Conservation (phyloP, 2,888 invertebrate genomes). For the Drosophila mercatorum region DNA sequence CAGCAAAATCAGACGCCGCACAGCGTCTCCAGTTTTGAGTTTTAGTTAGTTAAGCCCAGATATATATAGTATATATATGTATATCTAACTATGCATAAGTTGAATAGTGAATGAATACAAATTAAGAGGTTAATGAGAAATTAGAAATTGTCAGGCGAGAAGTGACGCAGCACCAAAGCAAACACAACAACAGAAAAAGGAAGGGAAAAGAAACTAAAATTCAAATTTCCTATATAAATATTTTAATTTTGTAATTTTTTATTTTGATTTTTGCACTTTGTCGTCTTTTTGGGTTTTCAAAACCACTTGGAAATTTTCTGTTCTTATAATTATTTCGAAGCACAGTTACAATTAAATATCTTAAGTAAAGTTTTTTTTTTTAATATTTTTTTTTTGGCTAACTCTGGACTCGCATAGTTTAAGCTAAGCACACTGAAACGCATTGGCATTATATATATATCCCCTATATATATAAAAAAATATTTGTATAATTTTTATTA, state of each 20-base stretch:
- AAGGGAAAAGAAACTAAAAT: constrained; percentile 1
- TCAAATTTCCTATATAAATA: background rate
- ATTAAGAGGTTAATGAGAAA: constrained; percentile 27
- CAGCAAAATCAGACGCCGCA: background rate
- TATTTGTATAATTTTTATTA: background rate
- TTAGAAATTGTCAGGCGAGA: constrained; percentile 27
- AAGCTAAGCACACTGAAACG: background rate
- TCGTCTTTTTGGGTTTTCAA: constrained; percentile 27
- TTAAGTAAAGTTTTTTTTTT: background rate
- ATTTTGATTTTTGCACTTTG: constrained; percentile 9
- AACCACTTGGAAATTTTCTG: constrained; percentile 16
- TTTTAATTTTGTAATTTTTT: background rate
- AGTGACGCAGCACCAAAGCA: constrained; percentile 47
- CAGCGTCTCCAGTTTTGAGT: constrained; percentile 34
- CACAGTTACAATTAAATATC: constrained; percentile 13
- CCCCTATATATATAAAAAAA: background rate
- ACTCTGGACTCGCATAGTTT: constrained; percentile 46
- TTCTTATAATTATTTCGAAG: background rate
- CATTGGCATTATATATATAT: background rate
- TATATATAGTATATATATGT: constrained; percentile 3
- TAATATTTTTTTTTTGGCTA: background rate
- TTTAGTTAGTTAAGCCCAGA: constrained; percentile 26
- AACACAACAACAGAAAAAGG: constrained; percentile 7
- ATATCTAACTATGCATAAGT: constrained; percentile 14
- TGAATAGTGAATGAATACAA: constrained; percentile 18